Base-by-base conservation (phyloP, 1,140 invertebrate genomes). In the Steinernema feltiae region DNA sequence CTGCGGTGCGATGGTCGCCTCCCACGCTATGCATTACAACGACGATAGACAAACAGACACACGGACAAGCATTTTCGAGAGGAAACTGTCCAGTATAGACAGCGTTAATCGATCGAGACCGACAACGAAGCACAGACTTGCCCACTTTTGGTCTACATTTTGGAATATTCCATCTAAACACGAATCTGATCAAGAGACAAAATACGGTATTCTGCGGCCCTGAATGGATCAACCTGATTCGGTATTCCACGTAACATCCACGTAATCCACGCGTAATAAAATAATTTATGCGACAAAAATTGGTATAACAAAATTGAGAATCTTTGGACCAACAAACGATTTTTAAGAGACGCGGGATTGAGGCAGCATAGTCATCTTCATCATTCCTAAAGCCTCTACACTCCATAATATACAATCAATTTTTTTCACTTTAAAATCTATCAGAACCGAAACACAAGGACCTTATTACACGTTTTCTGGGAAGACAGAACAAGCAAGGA, bases 351-450 rank as follows among this genome's bases (percentile, higher is more conserved):
- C n/a, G n/a, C n/a, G n/a, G 35, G 18, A 41, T 41, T 63, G 53
- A 63, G 53, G 53, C 53, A 63, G 53, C 53, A 63, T 63, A 63
- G 15, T 63, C 53, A 17, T 63, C 53, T n/a, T 63, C 15, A n/a
- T n/a, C n/a, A n/a, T 41, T 41, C 35, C 35, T 63, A 63, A 63
- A 63, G 53, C 53, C 53, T 63, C 53, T 15, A 15, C 53, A 63
- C 24, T 17, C 53, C 7, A 7, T 7, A 3, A 27, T 7, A 63
- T 46, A 46, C 41, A 46, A 12, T 46, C 7, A 12, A 46, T 12
- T n/a, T n/a, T 12, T 12, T n/a, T 12, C 7, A n/a, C n/a, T n/a
- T 12, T 12, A n/a, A 46, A 46, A 46, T 46, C 41, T 46, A 46
- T 46, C 41, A 63, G 3, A 63, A 7, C 7, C 15, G 24, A 15